Percentiles rank a stretch among this genome's conserved stretches.
These are phyloP conservation scores for Eolophus roseicapilla DNA, from an alignment of 2,113 vertebrate genomes.

Conservation along the genomic window DNA sequence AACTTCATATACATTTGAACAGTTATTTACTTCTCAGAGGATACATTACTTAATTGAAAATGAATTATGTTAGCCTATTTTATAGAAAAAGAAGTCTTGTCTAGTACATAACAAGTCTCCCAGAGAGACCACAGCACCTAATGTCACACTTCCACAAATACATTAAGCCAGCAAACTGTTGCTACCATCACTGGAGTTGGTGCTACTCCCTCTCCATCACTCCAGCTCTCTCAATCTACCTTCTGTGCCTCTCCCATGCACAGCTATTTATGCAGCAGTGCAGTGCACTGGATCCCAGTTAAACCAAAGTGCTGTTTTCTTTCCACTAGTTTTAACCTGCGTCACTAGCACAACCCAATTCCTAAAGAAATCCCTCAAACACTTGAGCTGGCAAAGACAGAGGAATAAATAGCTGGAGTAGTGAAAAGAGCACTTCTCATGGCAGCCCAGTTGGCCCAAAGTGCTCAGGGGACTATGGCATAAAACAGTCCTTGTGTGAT, in stretches of 20 bases:
- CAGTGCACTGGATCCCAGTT: background rate
- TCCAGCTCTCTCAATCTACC: background rate
- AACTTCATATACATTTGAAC: background rate
- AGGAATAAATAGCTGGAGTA: background rate
- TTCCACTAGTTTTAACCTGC: background rate
- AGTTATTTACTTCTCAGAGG: background rate
- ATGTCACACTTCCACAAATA: background rate
- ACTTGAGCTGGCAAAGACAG: background rate
- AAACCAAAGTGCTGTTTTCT: background rate
- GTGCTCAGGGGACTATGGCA: background rate
- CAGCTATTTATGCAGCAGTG: background rate
- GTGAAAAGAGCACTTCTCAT: background rate
- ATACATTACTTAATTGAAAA: background rate
- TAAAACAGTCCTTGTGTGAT: background rate
- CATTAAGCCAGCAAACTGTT: background rate
- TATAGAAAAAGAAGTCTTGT: background rate
- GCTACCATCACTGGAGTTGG: background rate
- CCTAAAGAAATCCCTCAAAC: background rate
- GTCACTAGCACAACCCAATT: background rate
- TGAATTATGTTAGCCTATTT: background rate
- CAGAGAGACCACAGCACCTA: background rate
- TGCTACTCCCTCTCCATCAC: background rate
- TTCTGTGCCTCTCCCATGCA: background rate
- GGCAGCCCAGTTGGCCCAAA: background rate
- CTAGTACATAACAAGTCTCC: background rate